Evolutionary conservation across 2,113 vertebrate genomes (phyloP).

Genomic region (Notothenia rossii): DNA sequence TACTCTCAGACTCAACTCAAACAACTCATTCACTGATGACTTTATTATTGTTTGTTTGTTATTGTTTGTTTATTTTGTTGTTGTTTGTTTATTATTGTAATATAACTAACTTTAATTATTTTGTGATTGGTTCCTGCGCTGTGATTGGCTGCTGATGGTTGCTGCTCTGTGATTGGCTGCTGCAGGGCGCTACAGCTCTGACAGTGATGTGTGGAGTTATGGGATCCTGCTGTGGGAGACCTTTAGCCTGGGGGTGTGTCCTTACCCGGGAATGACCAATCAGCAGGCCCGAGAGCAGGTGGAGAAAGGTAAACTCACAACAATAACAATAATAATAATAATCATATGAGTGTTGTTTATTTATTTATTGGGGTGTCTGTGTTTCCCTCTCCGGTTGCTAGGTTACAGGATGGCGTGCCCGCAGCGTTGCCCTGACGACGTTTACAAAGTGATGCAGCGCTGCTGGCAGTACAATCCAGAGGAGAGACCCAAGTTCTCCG

Average conservation of each 20-base stretch:
- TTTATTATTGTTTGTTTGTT: too few relatives aligned
- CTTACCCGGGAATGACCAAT: conserved; percentile 98
- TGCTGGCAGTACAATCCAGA: conserved; percentile 98
- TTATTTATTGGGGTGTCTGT: background rate
- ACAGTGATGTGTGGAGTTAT: conserved; percentile 98
- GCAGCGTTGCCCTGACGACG: conserved; percentile 95
- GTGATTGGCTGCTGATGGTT: background rate
- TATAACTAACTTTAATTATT: too few relatives aligned
- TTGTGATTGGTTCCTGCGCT: too few relatives aligned
- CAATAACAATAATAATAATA: too few relatives aligned
- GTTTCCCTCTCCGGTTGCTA: conserved; percentile 57
- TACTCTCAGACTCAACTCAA: too few relatives aligned
- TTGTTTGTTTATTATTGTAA: too few relatives aligned
- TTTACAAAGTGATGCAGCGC: conserved; percentile 93
- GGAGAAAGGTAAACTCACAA: conserved; percentile 90
- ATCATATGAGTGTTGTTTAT: too few relatives aligned
- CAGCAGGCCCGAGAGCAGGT: conserved; percentile 98
- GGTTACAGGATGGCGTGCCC: conserved; percentile 97
- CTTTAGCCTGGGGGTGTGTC: conserved; percentile 96
- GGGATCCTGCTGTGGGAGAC: conserved; percentile 98
- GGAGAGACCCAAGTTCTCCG: conserved; percentile 92
- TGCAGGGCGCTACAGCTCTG: conserved; percentile 96
- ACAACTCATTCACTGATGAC: too few relatives aligned
- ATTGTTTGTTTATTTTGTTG: too few relatives aligned
- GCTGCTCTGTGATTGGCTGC: conserved; percentile 37